Conservation (phyloP, 2,113 vertebrate genomes). For the Macheiramphus alcinus region DNA sequence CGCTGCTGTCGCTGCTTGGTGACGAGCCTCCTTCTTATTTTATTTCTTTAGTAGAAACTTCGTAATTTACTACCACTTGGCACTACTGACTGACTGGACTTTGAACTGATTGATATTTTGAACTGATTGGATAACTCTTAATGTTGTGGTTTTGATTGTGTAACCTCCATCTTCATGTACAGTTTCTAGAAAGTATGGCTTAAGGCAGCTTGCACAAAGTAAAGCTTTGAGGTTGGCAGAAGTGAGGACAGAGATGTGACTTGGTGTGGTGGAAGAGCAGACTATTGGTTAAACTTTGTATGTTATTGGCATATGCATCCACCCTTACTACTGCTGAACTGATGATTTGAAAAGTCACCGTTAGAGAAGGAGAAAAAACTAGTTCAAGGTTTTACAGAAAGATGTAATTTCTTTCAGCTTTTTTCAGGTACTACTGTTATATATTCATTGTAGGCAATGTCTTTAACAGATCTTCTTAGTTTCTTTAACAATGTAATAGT, state of each 20-base stretch:
- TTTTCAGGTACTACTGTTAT: background rate
- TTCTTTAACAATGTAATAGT: background rate
- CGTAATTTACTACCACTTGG: background rate
- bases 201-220: background rate
- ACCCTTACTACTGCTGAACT: background rate
- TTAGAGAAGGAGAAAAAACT: background rate
- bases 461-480: background rate
- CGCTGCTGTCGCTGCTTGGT: background rate
- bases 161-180: background rate
- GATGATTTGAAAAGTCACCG: background rate
- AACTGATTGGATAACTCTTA: background rate
- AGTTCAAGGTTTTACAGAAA: background rate
- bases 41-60: background rate
- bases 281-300: background rate
- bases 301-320: background rate
- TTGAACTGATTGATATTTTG: background rate
- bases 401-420: background rate
- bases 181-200: background rate
- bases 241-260: background rate
- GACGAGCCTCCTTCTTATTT: background rate
- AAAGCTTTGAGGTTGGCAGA: background rate
- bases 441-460: background rate
- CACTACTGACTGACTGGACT: background rate
- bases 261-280: background rate
- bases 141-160: accelerated